Percentiles rank a stretch among this genome's conserved stretches.
Evolutionary conservation across 2,113 vertebrate genomes (phyloP).

Genomic region (Hoplias malabaricus): DNA sequence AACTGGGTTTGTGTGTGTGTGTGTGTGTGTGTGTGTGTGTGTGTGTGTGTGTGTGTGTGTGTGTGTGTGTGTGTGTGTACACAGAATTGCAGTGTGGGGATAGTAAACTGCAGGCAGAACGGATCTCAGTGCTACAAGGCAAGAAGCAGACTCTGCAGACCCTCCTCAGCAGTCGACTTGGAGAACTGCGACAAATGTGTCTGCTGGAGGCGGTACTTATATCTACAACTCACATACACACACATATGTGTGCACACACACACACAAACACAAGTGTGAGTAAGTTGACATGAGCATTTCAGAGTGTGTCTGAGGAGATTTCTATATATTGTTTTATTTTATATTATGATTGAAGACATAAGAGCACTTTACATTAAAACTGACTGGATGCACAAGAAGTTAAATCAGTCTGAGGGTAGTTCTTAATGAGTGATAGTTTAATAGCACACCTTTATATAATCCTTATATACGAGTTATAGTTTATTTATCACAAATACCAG

Average conservation of each 20-base stretch:
- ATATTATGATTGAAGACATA: no score
- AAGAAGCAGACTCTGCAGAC: slow-evolving; percentile 80
- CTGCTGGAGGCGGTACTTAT: slow-evolving; percentile 82
- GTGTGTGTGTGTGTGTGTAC: slow-evolving; percentile 10
- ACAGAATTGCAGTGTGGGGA: slow-evolving; percentile 70
- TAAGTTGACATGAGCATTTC: background rate
- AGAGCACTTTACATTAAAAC: no score
- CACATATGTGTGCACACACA: background rate
- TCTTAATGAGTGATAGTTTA: no score
- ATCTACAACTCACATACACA: slow-evolving; percentile 41
- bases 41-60: slow-evolving; percentile 1
- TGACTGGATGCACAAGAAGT: no score
- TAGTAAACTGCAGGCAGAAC: slow-evolving; percentile 78
- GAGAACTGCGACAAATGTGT: slow-evolving; percentile 84
- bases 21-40: slow-evolving; percentile 8
- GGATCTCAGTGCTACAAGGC: slow-evolving; percentile 78
- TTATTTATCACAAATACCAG: no score
- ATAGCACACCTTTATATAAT: no score
- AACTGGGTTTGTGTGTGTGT: no score
- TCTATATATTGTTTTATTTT: background rate
- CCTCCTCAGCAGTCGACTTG: slow-evolving; percentile 78
- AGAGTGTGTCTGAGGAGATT: background rate
- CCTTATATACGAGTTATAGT: no score
- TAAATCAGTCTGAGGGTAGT: no score
- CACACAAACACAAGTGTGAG: background rate